These are phyloP conservation scores for Oreochromis tanganicae DNA, from an alignment of 2,113 vertebrate species.

Conservation along the genomic window DNA sequence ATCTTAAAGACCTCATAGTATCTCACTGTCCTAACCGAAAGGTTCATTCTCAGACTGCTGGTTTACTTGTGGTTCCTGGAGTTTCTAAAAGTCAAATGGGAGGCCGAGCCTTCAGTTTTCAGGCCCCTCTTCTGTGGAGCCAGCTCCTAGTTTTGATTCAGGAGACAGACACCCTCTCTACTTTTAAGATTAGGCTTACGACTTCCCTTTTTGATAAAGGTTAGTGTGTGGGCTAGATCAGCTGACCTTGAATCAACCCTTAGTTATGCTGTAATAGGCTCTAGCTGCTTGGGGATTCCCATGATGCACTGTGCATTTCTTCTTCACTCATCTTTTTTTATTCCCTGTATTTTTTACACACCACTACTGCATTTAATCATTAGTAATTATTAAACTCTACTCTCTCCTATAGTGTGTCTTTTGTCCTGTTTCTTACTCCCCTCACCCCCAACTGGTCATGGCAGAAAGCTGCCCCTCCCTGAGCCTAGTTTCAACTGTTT, in stretches of 20 bases:
- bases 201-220: not conserved
- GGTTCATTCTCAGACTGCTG: not conserved
- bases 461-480: not conserved
- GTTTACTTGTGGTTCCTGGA: not conserved
- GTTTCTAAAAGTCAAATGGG: not conserved
- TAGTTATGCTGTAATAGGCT: not conserved
- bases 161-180: not conserved
- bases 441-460: not conserved
- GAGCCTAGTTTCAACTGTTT: accelerated
- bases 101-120: not conserved
- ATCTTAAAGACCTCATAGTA: not conserved
- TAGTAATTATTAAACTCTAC: not conserved
- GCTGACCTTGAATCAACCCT: not conserved
- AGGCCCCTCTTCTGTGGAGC: not conserved
- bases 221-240: not conserved
- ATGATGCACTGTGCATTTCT: not conserved
- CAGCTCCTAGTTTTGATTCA: not conserved
- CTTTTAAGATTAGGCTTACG: not conserved
- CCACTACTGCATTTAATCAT: not conserved
- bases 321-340: not conserved
- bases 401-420: not conserved
- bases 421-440: not conserved
- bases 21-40: not conserved
- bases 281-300: not conserved
- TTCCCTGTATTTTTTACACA: not conserved